Evolutionary conservation across 1,140 invertebrate genomes (phyloP).

Genomic region (Saccostrea cuccullata): DNA sequence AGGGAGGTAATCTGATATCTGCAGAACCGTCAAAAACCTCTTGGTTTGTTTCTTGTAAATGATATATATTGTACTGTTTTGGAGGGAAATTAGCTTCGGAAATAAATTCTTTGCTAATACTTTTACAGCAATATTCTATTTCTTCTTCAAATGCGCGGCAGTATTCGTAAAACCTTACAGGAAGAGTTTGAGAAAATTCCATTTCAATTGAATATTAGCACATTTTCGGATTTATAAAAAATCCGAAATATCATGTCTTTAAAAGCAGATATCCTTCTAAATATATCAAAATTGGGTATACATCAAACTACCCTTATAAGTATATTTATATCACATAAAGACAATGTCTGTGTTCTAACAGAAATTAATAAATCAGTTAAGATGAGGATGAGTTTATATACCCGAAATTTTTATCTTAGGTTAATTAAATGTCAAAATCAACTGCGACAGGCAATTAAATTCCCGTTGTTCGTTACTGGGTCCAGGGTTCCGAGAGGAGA

Average conservation of each 20-base stretch:
- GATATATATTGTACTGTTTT: background rate
- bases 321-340: background rate
- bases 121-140: conserved; percentile 47
- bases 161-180: conserved; percentile 62
- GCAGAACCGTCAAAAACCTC: conserved; percentile 50
- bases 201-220: conserved; percentile 38
- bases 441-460: conserved; percentile 38
- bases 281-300: background rate
- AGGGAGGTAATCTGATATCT: conserved; percentile 37
- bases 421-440: conserved; percentile 43
- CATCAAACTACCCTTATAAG: background rate
- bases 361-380: background rate
- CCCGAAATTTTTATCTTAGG: background rate
- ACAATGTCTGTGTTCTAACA: background rate
- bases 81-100: background rate
- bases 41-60: background rate
- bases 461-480: conserved; percentile 12
- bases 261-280: background rate
- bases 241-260: background rate
- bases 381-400: background rate
- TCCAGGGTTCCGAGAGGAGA: background rate
- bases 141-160: conserved; percentile 63
- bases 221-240: background rate
- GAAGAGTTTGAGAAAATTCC: conserved; percentile 48
- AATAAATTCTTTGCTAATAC: conserved; percentile 28